These are phyloP conservation scores for Xyliphius kryptos DNA, from an alignment of 2,113 vertebrate genomes.

Conservation along the genomic window DNA sequence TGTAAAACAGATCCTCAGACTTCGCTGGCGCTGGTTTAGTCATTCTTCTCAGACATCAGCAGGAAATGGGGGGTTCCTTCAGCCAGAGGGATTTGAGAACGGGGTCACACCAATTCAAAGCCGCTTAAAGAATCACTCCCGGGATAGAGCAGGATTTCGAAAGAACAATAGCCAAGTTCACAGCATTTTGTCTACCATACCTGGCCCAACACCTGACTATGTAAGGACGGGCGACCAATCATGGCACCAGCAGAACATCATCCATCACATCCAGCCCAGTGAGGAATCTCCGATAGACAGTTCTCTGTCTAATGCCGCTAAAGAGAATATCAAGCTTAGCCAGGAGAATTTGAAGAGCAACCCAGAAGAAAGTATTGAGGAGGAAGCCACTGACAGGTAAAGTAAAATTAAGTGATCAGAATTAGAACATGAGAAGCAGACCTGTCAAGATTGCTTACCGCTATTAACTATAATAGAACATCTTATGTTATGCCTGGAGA, in stretches of 20 bases:
- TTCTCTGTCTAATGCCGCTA: slow-evolving; percentile 58
- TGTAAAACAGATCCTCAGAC: slow-evolving; percentile 93
- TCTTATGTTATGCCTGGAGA: no score
- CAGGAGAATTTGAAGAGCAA: slow-evolving; percentile 71
- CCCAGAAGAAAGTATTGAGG: slow-evolving; percentile 65
- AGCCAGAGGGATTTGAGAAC: slow-evolving; percentile 89
- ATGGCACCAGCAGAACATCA: slow-evolving; percentile 76
- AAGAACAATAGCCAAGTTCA: slow-evolving; percentile 80
- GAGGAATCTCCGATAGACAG: slow-evolving; percentile 69
- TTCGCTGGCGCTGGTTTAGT: slow-evolving; percentile 95
- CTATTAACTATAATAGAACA: no score
- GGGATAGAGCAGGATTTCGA: slow-evolving; percentile 80
- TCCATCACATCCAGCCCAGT: slow-evolving; percentile 70
- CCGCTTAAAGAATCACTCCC: slow-evolving; percentile 83
- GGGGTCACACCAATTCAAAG: slow-evolving; percentile 77
- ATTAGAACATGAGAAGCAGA: slow-evolving; percentile 14
- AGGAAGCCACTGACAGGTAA: slow-evolving; percentile 81
- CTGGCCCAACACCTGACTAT: slow-evolving; percentile 70
- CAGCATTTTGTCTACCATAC: slow-evolving; percentile 76
- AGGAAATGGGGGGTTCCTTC: slow-evolving; percentile 78
- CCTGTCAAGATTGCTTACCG: slow-evolving; percentile 17
- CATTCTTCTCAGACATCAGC: slow-evolving; percentile 84
- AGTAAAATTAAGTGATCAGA: slow-evolving; percentile 36
- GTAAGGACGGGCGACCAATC: slow-evolving; percentile 70
- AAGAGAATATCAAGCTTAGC: slow-evolving; percentile 62